Base-by-base conservation (phyloP, 2,888 invertebrate genomes). In the Patella caerulea region DNA sequence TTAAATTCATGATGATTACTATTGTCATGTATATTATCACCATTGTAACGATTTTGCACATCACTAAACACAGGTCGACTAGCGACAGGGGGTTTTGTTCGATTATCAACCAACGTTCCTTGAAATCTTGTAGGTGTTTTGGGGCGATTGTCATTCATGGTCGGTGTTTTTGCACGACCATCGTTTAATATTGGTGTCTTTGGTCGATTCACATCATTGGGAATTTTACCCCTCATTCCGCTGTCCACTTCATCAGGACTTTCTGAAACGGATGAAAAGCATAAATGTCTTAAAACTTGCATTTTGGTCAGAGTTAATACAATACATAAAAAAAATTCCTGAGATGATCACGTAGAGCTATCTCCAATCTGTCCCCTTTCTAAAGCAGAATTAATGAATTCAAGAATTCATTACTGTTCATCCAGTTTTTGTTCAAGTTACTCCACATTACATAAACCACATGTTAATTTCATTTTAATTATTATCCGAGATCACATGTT, bases 41-140 rank as follows among this genome's bases (percentile, higher is more conserved):
- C 84, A 73, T 84, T 83, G 14, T 71, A 73, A 17, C 77, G 69
- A 45, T 76, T 79, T 74, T 81, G 82, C 77, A 82, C 79, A 65
- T 83, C 83, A 73, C 77, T 72, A 65, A 82, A 76, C 34, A 79
- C 79, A 55, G 81, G 81, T 56, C 81, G 79, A 56, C 65, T 76
- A 75, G 73, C 80, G 53, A 79, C 77, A 73, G 80, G 83, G 79
- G 84, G 83, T 34, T 78, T 79, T 55, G 76, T 73, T 74, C 77
- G 78, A 74, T 82, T 85, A 71, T 82, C 83, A 59, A 82, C 78
- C 19, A 81, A 78, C 69, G 78, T 76, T 45, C 76, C 81, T 72
- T 84, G 76, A 29, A 83, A 83, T 73, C 85, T 76, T 24, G 87
- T 88, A 34, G 89, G 88, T 9, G 89, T 88, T 80, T 88, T 88